Base-by-base conservation (phyloP, 2,888 invertebrate species). In the Chaetoderma sp. region DNA sequence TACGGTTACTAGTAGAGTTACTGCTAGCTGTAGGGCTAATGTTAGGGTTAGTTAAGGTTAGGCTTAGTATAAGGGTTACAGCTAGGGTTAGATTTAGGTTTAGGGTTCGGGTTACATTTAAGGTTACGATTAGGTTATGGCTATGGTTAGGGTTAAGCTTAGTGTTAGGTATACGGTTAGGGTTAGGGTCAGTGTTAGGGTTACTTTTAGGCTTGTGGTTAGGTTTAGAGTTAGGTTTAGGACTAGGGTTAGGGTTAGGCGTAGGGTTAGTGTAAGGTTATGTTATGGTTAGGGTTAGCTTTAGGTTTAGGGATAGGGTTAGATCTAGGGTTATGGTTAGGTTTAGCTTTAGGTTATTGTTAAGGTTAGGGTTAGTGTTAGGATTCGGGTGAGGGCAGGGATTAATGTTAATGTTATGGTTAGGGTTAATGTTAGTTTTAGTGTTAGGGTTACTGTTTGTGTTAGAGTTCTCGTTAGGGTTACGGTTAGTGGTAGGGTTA, bases 21-120 rank as follows among this genome's bases (percentile, higher is more conserved):
- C n/a, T n/a, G n/a, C n/a, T n/a, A n/a, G n/a, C n/a, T 13, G 2
- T 30, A 6, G 59, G 59, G 16, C 49, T 30, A 60, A 57, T 60
- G 63, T 67, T 60, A 67, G 60, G 67, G 63, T 67, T 54, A 60
- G 65, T 52, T 60, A 30, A 54, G 61, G 68, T 58, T 50, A 33
- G 32, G 61, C 61, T 52, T 61, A 68, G 49, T 63, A 65, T 68
- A 70, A 68, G 63, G 66, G 71, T 56, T 70, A 68, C n/a, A n/a
- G n/a, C 55, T 47, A 61, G 65, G 64, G 47, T 45, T 58, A 58
- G 67, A 59, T 50, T 59, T 60, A 52, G 60, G 64, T 49, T 64
- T 50, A 64, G 52, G 67, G 62, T 68, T 68, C 57, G 67, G 63
- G 67, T 62, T 68, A 68, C 63, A 58, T 66, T 62, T 68, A 68